Percentiles rank a stretch among this genome's conserved stretches.
phyloP scores from a whole-genome alignment of 2,797 vertebrate species.

The Liasis olivaceus region DNA sequence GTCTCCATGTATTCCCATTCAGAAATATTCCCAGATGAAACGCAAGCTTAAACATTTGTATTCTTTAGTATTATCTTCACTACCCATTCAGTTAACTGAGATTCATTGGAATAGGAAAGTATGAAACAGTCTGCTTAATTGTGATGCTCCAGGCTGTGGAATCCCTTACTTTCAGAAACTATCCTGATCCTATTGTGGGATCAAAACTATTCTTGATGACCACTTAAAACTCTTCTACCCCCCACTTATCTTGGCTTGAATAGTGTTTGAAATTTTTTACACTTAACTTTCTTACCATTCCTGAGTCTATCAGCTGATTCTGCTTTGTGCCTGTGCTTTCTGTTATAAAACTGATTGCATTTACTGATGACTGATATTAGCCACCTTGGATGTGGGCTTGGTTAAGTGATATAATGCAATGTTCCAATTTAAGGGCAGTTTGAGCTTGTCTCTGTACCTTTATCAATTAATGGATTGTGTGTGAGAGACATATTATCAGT shows the following conservation, averaged over 20 bases:
- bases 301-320: too few relatives aligned
- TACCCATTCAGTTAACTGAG: background rate
- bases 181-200: too few relatives aligned
- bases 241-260: background rate
- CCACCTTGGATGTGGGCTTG: background rate
- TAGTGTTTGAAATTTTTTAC: background rate
- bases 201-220: background rate
- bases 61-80: background rate
- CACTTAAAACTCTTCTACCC: background rate
- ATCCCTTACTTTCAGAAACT: background rate
- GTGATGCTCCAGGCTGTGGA: background rate
- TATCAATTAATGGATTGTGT: background rate
- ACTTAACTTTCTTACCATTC: background rate
- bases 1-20: background rate
- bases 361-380: background rate
- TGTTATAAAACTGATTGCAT: background rate
- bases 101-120: background rate
- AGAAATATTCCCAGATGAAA: background rate
- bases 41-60: background rate
- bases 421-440: background rate
- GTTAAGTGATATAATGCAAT: background rate
- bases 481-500: background rate
- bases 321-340: background rate
- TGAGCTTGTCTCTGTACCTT: background rate
- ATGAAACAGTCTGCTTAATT: background rate